Base-by-base conservation (phyloP, 1,140 invertebrate genomes). In the Oreohelix idahoensis region DNA sequence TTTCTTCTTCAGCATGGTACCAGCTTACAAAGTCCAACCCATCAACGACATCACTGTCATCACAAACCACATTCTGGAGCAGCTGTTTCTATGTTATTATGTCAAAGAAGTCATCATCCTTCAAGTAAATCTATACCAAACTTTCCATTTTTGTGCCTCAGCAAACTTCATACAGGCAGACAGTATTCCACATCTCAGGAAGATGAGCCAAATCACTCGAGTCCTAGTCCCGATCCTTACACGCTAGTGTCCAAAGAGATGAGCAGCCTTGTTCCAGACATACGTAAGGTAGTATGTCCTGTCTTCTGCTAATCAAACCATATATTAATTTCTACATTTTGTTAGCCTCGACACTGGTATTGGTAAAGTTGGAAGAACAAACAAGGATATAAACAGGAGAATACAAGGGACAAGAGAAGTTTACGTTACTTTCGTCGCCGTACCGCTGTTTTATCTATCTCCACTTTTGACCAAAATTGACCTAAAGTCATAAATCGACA, bases 161-260 rank as follows among this genome's bases (percentile, higher is more conserved):
- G 75, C 75, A 77, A 23, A 42, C 42, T 53, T 53, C 51, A 32
- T 0, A 32, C 45, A 58, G 75, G 0, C 20, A 66, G 53, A 63
- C 36, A 36, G 35, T 66, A 49, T 79, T 79, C 77, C 23, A 39
- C 77, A 63, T 26, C 58, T 26, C 51, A 66, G n/a, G 35, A 66
- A 66, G 77, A 78, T 58, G 35, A n/a, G 2, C 29, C 82, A 49
- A 29, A 71, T 26, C 53, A 26, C 11, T 32, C 35, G 32, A 51
- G 13, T 38, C 29, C 66, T 23, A 49, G 23, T 0, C 94, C 96
- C 79, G 96, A 97, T 93, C 96, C 97, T 84, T 97, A 97, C 90
- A 95, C 95, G 88, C 93, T 97, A 70, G 93, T 97, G 70, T 96
- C 97, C 86, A 95, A 96, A 87, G 96, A 97, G 88, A 94, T 98